Evolutionary conservation across 1,140 invertebrate genomes (phyloP), one percentile per base, ranked within the genome.

Genomic region (Zaprionus taronus): DNA sequence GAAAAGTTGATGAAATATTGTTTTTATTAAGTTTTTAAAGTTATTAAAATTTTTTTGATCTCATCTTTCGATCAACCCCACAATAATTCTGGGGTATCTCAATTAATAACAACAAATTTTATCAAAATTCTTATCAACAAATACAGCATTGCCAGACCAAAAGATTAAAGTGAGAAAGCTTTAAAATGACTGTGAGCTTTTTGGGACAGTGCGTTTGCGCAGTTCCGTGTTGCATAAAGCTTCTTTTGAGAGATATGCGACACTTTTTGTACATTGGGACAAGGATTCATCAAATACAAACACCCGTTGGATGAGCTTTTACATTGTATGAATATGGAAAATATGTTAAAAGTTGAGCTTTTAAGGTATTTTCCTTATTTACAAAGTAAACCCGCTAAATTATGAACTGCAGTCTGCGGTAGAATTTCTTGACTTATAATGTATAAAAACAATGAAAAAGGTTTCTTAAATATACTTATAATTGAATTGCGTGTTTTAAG

Each of bases 401-500:
- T 15, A 15, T 14, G 3, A 38, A 38, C 5, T 15, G 7, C 36
- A 15, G 4, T 38, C 14, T 38, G 36, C 1, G 3, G 14, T 15
- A 34, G 3, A 34, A 3, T 34, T 34, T 11, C 28, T 31, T 31
- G 9, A 31, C 6, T 28, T 6, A 28, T 7, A 28, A 28, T 28
- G 28, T 31, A 31, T 11, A 34, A 11, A 34, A 34, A 11, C 2
- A 34, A 34, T 34, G 4, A 34, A 34, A 58, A 49, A 51, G 9
- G 53, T 53, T 28, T 47, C 38, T 74, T 57, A 41, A 66, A 64
- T 69, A 61, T 66, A 71, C 79, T 77, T 68, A 65, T 58, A 73
- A 85, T 74, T 64, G 49, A 86, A 73, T 76, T 71, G 41, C 53
- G 0, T 38, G 26, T 14, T 17, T 9, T n/a, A 7, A 2, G n/a